Evolutionary conservation across 92 coral and sea anemone genomes (phyloP).

Genomic region (Siderastrea siderea): DNA sequence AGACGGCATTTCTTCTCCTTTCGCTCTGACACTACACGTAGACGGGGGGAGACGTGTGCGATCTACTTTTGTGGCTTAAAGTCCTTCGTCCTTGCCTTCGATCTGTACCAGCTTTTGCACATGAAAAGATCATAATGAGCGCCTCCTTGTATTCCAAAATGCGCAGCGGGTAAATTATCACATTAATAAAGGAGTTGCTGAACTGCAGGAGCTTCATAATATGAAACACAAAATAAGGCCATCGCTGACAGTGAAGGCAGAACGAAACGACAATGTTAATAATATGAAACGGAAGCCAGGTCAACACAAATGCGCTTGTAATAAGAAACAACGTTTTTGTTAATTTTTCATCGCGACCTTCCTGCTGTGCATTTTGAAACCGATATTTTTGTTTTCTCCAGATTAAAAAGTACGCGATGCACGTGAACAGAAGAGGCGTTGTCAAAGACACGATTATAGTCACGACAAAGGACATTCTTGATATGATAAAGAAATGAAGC

Average conservation of each 20-base stretch:
- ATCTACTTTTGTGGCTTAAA: too few species aligned
- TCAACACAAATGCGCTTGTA: neutral
- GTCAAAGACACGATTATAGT: conserved; percentile 5
- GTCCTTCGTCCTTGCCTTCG: too few species aligned
- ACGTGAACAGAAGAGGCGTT: conserved; percentile 10
- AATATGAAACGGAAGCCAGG: conserved; percentile 37
- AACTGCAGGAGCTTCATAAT: conserved; percentile 63
- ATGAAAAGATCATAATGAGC: neutral
- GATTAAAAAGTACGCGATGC: conserved; percentile 16
- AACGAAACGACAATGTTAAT: conserved; percentile 24
- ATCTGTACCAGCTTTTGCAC: too few species aligned
- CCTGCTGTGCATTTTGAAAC: neutral
- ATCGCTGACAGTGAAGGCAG: conserved; percentile 11
- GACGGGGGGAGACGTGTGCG: too few species aligned
- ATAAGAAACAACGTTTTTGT: conserved; percentile 15
- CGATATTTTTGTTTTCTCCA: conserved; percentile 21
- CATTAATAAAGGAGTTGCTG: conserved; percentile 66
- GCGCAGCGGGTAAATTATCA: conserved; percentile 50
- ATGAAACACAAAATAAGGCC: conserved; percentile 29
- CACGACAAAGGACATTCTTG: neutral
- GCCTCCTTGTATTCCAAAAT: conserved; percentile 22
- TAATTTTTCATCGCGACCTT: neutral
- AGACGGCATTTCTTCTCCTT: too few species aligned
- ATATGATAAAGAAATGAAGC: conserved; percentile 5
- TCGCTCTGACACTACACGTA: too few species aligned